Conservation (phyloP, 2,888 invertebrate genomes). For the Cephus spinipes region DNA sequence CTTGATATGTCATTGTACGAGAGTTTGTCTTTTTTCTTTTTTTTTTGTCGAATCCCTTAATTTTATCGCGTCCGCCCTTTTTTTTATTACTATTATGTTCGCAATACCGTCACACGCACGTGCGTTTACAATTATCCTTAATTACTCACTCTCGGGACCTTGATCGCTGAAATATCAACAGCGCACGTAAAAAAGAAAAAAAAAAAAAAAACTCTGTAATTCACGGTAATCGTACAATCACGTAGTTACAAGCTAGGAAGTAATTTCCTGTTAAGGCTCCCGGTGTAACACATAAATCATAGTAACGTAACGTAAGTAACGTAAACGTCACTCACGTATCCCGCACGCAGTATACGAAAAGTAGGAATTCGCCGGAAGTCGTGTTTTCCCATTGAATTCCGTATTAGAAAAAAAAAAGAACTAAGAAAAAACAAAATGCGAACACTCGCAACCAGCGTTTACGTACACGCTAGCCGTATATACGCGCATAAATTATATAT, state of each 20-base stretch:
- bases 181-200: neutral
- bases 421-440: neutral
- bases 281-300: neutral
- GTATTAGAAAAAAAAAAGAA: too few species aligned
- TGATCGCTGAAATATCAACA: neutral
- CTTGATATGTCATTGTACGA: neutral
- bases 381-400: too few species aligned
- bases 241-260: neutral
- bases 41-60: neutral
- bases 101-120: neutral
- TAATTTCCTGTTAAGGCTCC: neutral
- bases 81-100: neutral
- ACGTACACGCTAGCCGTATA: neutral
- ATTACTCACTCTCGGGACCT: neutral
- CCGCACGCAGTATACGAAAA: neutral
- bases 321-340: neutral
- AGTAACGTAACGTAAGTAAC: neutral
- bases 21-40: neutral
- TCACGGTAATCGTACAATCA: neutral
- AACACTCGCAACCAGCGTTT: neutral
- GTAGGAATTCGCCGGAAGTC: neutral
- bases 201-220: neutral
- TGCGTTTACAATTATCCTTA: neutral
- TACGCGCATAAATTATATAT: neutral
- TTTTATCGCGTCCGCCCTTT: neutral